Percentiles rank a stretch among this genome's conserved stretches.
Evolutionary conservation across 1,140 invertebrate genomes (phyloP).

Genomic region (Adelges cooleyi): DNA sequence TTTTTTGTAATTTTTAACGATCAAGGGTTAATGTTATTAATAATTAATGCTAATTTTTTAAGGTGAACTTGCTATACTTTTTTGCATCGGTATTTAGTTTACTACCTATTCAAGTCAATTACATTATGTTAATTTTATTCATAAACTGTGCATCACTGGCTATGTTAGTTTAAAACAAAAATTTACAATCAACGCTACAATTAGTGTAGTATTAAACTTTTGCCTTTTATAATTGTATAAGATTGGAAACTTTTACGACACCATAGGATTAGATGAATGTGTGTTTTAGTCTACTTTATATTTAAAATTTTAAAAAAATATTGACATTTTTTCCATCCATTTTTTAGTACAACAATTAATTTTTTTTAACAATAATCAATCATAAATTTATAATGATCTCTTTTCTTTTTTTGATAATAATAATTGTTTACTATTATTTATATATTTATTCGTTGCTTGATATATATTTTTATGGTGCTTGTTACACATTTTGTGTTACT

Average conservation of each 20-base stretch:
- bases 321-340: too few species aligned
- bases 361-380: neutral
- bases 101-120: too few species aligned
- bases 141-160: conserved; percentile 11
- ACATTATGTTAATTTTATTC: neutral
- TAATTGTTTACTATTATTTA: neutral
- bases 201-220: neutral
- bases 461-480: conserved; percentile 26
- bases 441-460: conserved; percentile 17
- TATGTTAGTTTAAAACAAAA: neutral
- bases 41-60: too few species aligned
- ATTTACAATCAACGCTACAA: neutral
- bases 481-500: conserved; percentile 25
- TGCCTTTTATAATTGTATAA: conserved; percentile 2
- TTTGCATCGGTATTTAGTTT: too few species aligned
- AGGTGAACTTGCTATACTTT: too few species aligned
- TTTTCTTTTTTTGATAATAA: neutral
- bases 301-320: too few species aligned
- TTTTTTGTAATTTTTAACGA: too few species aligned
- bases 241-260: neutral
- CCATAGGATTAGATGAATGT: neutral
- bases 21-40: too few species aligned
- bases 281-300: neutral
- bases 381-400: conserved; percentile 3
- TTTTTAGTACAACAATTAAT: too few species aligned